Evolutionary conservation across 1,140 invertebrate species (phyloP).

Genomic region (Calosoma granatense): DNA sequence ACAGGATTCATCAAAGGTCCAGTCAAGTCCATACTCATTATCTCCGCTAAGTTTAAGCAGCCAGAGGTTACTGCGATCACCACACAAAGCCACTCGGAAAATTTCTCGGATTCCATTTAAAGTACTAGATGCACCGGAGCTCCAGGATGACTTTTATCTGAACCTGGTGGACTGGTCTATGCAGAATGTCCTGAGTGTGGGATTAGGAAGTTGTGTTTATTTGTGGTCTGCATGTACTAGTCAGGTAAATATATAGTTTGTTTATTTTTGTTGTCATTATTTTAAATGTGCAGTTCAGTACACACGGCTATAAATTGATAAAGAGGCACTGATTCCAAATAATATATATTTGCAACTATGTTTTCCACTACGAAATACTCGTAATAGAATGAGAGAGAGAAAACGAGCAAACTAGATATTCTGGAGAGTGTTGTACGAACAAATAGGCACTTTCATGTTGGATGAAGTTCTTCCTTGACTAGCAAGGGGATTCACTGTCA

Average conservation of each 20-base stretch:
- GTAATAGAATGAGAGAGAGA: too few species aligned
- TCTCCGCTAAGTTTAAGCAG: slow-evolving; percentile 91
- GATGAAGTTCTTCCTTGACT: too few species aligned
- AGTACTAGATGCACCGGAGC: slow-evolving; percentile 93
- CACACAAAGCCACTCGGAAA: slow-evolving; percentile 89
- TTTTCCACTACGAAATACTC: too few species aligned
- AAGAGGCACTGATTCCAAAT: too few species aligned
- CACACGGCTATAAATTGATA: too few species aligned
- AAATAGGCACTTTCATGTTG: too few species aligned
- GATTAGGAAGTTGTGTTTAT: slow-evolving; percentile 95
- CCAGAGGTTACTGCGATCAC: slow-evolving; percentile 86
- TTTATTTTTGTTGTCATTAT: slow-evolving; percentile 8
- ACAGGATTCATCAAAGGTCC: slow-evolving; percentile 48
- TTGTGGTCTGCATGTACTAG: slow-evolving; percentile 98
- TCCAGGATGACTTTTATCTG: slow-evolving; percentile 98
- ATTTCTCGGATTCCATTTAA: slow-evolving; percentile 97
- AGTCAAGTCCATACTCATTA: slow-evolving; percentile 75
- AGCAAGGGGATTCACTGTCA: too few species aligned
- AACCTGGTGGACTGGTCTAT: slow-evolving; percentile 99
- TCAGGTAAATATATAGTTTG: slow-evolving; percentile 50
- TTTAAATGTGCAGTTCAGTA: too few species aligned
- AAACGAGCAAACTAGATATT: too few species aligned
- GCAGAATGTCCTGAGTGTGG: slow-evolving; percentile 98
- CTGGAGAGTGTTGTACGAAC: too few species aligned
- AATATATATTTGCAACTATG: too few species aligned